A percentile compares a stretch with the other conserved stretches of the same genome.
These are phyloP conservation scores for Cinclus cinclus DNA, from an alignment of 2,113 vertebrate species.

Conservation along the genomic window DNA sequence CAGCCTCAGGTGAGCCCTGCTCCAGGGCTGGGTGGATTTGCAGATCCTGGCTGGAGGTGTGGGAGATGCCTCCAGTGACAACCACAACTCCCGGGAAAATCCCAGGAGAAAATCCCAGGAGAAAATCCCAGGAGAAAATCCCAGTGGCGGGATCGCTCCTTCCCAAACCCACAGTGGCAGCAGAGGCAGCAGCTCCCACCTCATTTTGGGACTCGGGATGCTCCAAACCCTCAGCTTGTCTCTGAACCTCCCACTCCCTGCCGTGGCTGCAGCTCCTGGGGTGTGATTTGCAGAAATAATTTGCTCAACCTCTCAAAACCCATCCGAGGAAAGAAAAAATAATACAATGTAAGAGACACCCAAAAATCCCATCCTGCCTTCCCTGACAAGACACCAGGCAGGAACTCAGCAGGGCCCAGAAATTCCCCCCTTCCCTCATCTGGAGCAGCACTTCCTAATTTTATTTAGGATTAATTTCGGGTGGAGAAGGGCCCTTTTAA, in stretches of 20 bases:
- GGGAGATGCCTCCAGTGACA: neutral
- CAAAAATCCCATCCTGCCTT: neutral
- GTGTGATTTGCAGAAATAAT: accelerated
- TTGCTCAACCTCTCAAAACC: neutral
- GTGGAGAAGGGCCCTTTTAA: neutral
- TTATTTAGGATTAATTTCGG: neutral
- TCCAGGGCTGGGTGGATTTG: neutral
- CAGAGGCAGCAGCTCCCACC: neutral
- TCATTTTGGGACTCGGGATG: neutral
- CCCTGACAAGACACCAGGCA: neutral
- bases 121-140: neutral
- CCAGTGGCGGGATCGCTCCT: neutral
- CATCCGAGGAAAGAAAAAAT: accelerated
- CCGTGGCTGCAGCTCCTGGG: neutral
- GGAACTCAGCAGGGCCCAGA: neutral
- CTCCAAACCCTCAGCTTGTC: neutral
- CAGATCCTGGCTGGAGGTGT: neutral
- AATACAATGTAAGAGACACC: neutral
- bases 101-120: neutral
- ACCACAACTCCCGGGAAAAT: neutral
- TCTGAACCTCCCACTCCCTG: neutral
- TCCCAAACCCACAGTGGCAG: accelerated
- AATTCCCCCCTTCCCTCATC: neutral
- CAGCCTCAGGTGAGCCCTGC: accelerated
- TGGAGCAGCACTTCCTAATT: neutral